Evolutionary conservation across 2,797 vertebrate genomes (phyloP).

Genomic region (Tarsius wallacei): DNA sequence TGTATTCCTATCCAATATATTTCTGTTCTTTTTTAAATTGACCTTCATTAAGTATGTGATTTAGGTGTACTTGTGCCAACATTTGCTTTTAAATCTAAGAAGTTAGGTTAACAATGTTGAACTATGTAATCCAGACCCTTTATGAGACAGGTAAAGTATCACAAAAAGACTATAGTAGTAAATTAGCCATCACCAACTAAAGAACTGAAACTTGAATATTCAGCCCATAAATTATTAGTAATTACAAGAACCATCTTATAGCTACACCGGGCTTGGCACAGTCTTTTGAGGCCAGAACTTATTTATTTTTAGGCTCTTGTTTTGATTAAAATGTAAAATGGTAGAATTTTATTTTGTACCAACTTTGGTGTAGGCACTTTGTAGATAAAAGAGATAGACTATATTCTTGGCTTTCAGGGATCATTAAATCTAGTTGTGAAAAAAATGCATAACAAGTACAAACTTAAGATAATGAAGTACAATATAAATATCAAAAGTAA

Average conservation of each 20-base stretch:
- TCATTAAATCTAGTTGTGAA: background rate
- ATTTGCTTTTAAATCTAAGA: background rate
- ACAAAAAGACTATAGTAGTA: background rate
- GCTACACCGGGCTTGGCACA: fast-evolving
- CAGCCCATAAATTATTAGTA: background rate
- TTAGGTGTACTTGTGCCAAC: background rate
- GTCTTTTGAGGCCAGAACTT: background rate
- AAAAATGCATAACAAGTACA: background rate
- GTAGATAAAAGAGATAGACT: background rate
- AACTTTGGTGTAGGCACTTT: background rate
- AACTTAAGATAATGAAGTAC: background rate
- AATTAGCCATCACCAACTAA: background rate
- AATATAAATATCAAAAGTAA: background rate
- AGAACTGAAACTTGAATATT: background rate
- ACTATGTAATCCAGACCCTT: background rate
- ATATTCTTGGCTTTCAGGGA: background rate
- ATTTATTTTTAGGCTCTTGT: background rate
- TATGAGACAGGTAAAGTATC: background rate
- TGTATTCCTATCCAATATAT: background rate
- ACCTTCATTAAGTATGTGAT: background rate
- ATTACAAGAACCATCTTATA: background rate
- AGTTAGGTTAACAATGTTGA: background rate
- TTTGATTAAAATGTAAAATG: background rate
- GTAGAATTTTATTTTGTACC: background rate
- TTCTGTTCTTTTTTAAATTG: background rate